Evolutionary conservation across 1,140 invertebrate genomes (phyloP), one percentile per base, ranked within the genome.

Genomic region (Atta texana): DNA sequence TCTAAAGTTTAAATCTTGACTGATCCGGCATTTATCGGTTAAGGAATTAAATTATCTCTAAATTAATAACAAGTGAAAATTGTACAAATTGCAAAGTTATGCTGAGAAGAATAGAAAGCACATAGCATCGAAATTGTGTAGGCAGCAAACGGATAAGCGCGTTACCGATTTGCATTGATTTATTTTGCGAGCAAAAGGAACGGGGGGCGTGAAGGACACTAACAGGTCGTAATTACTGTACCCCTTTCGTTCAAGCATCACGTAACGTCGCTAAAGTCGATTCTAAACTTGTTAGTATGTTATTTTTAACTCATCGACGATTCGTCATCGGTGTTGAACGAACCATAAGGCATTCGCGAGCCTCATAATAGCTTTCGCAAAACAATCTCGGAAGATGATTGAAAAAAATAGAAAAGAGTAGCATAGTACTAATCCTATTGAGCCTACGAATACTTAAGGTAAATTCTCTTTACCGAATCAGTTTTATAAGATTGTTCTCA

Each of bases 261-360:
- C 75, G 76, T 69, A 80, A 59, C 86, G 44, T 69, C 18, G 81
- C 84, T 71, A 86, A 88, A 63, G 49, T 63, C 2, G 74, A 86
- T 86, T 61, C 85, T 86, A 88, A 88, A 88, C 84, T 88, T 57
- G 76, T 88, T 88, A 88, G 87, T 74, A 64, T 34, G 51, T 84
- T 89, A 89, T 87, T 89, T 89, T 89, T 87, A 87, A 87, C 77
- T 87, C 72, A n/a, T 1, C 64, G 76, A 7, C 16, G 85, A 86
- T 82, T 80, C 72, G 82, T 76, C 82, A 85, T 78, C 82, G n/a
- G 14, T 85, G 78, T 82, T 64, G 66, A 80, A 71, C 85, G 80
- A 69, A 86, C 64, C 49, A 31, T 57, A 24, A 31, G 18, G 39
- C 64, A 44, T 44, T 44, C 55, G 44, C 44, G 68, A 74, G 39